phyloP scores from a whole-genome alignment of 2,888 invertebrate species.

The Nyleta sp. region DNA sequence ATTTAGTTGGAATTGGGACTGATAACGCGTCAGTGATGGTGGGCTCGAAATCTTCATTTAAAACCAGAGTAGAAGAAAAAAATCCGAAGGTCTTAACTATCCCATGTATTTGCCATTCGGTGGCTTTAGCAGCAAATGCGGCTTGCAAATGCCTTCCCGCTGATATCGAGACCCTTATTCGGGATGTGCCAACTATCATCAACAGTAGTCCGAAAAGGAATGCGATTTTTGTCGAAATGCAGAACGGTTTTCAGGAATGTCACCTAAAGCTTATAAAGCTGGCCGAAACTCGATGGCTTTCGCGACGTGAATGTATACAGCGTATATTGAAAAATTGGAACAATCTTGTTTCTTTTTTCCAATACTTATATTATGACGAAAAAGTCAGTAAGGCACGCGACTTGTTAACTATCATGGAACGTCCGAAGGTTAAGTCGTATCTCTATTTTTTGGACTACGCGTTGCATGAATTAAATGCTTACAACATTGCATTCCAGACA shows the following conservation, averaged over 20 bases:
- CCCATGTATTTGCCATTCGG: constrained; percentile 23
- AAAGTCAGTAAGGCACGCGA: neutral
- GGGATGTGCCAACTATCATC: constrained; percentile 11
- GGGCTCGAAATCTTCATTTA: constrained; percentile 56
- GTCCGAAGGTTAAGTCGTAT: neutral
- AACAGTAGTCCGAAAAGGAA: neutral
- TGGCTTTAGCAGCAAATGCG: constrained; percentile 8
- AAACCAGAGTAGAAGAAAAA: constrained; percentile 16
- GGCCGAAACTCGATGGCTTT: constrained; percentile 41
- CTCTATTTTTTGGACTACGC: constrained; percentile 15
- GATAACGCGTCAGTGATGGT: constrained; percentile 65
- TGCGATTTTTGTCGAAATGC: constrained; percentile 26
- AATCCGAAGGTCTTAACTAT: constrained; percentile 3
- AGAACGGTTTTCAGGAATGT: constrained; percentile 13
- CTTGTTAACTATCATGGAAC: neutral
- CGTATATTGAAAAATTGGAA: constrained; percentile 20
- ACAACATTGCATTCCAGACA: constrained; percentile 6
- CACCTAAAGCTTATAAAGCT: constrained; percentile 20
- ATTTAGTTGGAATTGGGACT: constrained; percentile 50
- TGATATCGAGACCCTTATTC: neutral
- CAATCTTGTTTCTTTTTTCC: constrained; percentile 11
- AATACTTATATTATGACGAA: neutral
- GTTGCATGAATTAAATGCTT: neutral
- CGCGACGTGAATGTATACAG: constrained; percentile 12
- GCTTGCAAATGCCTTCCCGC: neutral